Evolutionary conservation across 2,888 invertebrate species (phyloP).

Genomic region (Eupithecia tripunctaria): DNA sequence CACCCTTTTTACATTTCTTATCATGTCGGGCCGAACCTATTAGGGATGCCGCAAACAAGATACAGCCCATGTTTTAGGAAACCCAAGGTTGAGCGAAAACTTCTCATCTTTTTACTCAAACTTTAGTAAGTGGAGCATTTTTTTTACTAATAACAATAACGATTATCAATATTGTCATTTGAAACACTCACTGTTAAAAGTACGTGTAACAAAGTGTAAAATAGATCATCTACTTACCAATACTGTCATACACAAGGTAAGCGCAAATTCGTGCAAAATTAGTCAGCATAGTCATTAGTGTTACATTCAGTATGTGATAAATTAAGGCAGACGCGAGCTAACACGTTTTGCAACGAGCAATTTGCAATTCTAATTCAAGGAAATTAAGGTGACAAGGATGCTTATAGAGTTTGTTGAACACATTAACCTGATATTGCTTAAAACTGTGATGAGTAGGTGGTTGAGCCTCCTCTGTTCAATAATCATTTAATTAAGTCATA

Average conservation of each 20-base stretch:
- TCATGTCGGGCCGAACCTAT: conserved; percentile 29
- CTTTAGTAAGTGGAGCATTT: not conserved
- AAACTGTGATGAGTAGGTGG: conserved; percentile 3
- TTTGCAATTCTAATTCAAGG: conserved; percentile 50
- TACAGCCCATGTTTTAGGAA: not conserved
- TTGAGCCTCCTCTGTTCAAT: not conserved
- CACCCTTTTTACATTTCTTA: conserved; percentile 34
- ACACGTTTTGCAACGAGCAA: conserved; percentile 34
- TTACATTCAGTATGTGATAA: conserved; percentile 39
- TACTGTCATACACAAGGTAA: not conserved
- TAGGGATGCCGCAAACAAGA: not conserved
- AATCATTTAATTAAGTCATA: not conserved
- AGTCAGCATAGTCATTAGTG: conserved; percentile 33
- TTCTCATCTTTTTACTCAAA: not conserved
- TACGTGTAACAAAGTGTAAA: not conserved
- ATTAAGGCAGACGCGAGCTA: conserved; percentile 26
- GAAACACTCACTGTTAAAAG: not conserved
- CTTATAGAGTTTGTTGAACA: conserved; percentile 9
- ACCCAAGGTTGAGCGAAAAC: not conserved
- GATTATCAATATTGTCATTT: not conserved
- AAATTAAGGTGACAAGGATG: conserved; percentile 36
- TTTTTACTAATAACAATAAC: not conserved
- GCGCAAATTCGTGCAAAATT: conserved; percentile 26
- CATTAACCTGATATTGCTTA: not conserved
- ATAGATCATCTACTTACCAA: not conserved